Conservation (phyloP, 2,888 invertebrate genomes). For the Plagiodera versicolora region DNA sequence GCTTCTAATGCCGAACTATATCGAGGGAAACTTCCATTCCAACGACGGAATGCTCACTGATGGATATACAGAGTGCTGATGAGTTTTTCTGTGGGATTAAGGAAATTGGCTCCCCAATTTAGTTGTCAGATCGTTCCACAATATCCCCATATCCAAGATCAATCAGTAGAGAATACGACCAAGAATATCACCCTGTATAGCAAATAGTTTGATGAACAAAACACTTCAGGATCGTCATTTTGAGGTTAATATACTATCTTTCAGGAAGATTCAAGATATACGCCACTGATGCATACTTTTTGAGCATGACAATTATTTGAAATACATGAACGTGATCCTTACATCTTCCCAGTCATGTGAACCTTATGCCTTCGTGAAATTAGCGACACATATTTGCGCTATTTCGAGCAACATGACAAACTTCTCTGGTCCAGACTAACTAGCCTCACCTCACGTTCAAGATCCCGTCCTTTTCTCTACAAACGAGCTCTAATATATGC, state of each 20-base stretch:
- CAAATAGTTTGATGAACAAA: no score
- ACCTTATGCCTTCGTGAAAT: slow-evolving; percentile 21
- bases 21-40: slow-evolving; percentile 17
- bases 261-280: no score
- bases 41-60: slow-evolving; percentile 27
- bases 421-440: slow-evolving; percentile 27
- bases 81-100: not conserved
- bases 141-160: no score
- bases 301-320: no score
- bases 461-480: not conserved
- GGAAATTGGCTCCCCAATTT: not conserved
- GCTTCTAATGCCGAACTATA: slow-evolving; percentile 34
- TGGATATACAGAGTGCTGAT: slow-evolving; percentile 9
- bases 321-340: no score
- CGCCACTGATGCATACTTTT: no score
- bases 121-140: not conserved
- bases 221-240: no score
- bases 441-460: slow-evolving; percentile 18
- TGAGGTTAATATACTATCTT: no score
- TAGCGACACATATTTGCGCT: slow-evolving; percentile 23
- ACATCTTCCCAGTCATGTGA: slow-evolving; percentile 19
- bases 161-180: no score
- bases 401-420: slow-evolving; percentile 23
- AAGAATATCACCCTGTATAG: no score
- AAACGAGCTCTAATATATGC: not conserved